These are phyloP conservation scores for Perizoma affinitatum DNA, from an alignment of 2,888 invertebrate genomes.

Conservation along the genomic window DNA sequence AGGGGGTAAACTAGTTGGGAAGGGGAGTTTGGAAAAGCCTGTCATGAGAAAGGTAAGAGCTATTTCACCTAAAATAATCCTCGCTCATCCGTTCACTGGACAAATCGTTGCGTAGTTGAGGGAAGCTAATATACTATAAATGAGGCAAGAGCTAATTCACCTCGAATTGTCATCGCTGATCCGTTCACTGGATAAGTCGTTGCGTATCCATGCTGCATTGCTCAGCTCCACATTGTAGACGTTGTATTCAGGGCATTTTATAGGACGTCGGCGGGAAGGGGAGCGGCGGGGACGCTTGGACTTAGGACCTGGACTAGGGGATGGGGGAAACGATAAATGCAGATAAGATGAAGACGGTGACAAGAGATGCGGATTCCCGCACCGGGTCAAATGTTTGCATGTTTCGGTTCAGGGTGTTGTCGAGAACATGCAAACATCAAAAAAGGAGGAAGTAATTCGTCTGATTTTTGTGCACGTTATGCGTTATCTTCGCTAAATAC, in stretches of 20 bases:
- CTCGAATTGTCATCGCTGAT: slow-evolving; percentile 18
- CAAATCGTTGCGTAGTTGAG: not conserved
- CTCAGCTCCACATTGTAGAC: slow-evolving; percentile 41
- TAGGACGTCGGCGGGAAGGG: slow-evolving; percentile 41
- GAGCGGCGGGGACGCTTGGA: slow-evolving; percentile 28
- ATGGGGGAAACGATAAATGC: not conserved
- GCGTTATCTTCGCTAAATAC: too few relatives aligned
- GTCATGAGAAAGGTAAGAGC: slow-evolving; percentile 3
- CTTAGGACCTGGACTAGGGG: slow-evolving; percentile 15
- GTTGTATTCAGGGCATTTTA: slow-evolving; percentile 48
- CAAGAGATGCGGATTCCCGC: too few relatives aligned
- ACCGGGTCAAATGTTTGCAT: too few relatives aligned
- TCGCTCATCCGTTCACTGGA: not conserved
- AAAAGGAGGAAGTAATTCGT: too few relatives aligned
- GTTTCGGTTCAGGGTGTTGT: too few relatives aligned
- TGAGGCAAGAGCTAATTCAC: slow-evolving; percentile 1
- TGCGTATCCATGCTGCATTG: slow-evolving; percentile 11
- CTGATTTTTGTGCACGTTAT: too few relatives aligned
- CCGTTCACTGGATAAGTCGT: not conserved
- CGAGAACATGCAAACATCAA: too few relatives aligned
- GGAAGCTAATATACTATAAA: too few relatives aligned
- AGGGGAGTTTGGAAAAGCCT: too few relatives aligned
- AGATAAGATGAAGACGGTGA: not conserved
- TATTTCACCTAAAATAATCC: slow-evolving; percentile 16
- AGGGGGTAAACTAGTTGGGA: too few relatives aligned